phyloP scores from a whole-genome alignment of 2,113 vertebrate genomes.

The Sarotherodon lohbergeri region DNA sequence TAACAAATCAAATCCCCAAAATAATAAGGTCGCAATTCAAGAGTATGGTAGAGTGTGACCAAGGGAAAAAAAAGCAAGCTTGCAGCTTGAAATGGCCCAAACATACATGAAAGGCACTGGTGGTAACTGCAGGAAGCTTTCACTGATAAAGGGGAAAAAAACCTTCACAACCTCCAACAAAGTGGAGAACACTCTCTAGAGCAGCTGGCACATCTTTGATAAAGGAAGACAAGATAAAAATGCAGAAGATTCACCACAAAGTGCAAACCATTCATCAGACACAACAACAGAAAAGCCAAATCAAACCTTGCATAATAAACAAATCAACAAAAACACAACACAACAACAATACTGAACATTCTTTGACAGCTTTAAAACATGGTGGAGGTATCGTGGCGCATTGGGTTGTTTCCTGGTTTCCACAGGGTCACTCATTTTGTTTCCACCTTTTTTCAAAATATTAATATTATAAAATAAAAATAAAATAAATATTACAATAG shows the following conservation, averaged over 20 bases:
- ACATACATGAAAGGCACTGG: background rate
- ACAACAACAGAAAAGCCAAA: background rate
- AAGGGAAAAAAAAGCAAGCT: background rate
- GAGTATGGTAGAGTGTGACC: background rate
- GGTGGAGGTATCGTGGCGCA: accelerated
- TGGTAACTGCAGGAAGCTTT: background rate
- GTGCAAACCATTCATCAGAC: background rate
- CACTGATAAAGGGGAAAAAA: background rate
- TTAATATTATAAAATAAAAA: background rate
- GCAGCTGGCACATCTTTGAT: background rate
- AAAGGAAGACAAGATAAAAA: background rate
- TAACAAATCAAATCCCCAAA: background rate
- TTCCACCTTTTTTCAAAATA: background rate
- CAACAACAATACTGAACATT: background rate
- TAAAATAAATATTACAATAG: background rate
- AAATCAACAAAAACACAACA: background rate
- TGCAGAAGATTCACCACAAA: background rate
- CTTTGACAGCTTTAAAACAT: background rate
- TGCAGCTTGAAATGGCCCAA: background rate
- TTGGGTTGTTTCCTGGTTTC: background rate
- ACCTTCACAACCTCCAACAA: background rate
- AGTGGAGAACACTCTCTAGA: background rate
- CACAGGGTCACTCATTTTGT: background rate
- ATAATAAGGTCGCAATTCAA: background rate
- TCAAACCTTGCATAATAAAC: background rate